Evolutionary conservation across 1,140 invertebrate species (phyloP).

Genomic region (Drosophila biarmipes): DNA sequence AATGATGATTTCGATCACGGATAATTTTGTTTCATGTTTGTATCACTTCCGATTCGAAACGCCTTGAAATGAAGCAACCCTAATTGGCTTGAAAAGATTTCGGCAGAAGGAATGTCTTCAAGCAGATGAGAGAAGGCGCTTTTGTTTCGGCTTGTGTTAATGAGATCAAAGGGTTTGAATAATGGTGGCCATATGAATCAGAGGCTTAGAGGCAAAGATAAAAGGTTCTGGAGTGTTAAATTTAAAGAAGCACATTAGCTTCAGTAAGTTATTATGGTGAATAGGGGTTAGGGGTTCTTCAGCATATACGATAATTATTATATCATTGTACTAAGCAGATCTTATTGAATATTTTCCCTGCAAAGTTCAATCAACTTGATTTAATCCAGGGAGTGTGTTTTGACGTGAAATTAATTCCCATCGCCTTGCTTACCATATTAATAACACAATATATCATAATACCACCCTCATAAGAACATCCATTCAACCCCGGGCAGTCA

Average conservation of each 20-base stretch:
- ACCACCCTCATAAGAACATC: slow-evolving; percentile 28
- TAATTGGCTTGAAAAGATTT: slow-evolving; percentile 57
- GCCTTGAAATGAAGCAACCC: slow-evolving; percentile 22
- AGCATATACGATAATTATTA: background rate
- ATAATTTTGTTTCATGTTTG: slow-evolving; percentile 40
- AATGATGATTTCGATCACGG: slow-evolving; percentile 42
- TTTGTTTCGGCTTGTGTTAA: slow-evolving; percentile 28
- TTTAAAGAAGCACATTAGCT: slow-evolving; percentile 16
- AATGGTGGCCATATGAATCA: slow-evolving; percentile 32
- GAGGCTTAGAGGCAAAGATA: slow-evolving; percentile 5
- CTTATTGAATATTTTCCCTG: background rate
- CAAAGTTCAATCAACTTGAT: background rate
- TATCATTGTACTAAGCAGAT: background rate
- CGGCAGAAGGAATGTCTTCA: slow-evolving; percentile 14
- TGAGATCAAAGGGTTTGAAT: slow-evolving; percentile 43
- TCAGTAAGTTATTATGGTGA: slow-evolving; percentile 13
- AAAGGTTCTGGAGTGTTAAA: slow-evolving; percentile 24
- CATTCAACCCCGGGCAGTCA: slow-evolving; percentile 28
- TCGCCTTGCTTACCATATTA: slow-evolving; percentile 27
- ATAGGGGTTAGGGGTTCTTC: background rate
- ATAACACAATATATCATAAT: slow-evolving; percentile 46
- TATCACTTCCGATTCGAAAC: slow-evolving; percentile 70
- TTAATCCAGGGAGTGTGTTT: slow-evolving; percentile 4
- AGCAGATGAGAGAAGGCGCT: slow-evolving; percentile 14
- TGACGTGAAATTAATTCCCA: slow-evolving; percentile 29